These are phyloP conservation scores for Graphium colonna DNA, from an alignment of 2,888 invertebrate genomes.

Conservation along the genomic window DNA sequence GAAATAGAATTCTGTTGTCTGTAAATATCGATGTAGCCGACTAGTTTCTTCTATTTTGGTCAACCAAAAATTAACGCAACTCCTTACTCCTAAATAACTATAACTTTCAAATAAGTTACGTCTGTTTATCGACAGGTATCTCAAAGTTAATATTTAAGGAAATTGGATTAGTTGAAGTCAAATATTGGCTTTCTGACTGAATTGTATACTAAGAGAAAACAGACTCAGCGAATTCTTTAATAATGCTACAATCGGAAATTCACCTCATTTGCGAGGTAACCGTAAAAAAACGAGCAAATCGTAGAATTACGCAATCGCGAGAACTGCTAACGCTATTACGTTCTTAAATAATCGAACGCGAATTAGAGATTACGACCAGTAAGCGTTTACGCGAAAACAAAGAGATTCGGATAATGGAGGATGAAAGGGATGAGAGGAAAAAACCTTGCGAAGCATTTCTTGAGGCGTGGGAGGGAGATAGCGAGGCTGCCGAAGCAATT, in stretches of 20 bases:
- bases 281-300: not conserved
- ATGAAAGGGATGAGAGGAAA: conserved; percentile 28
- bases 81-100: no score
- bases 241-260: conserved; percentile 24
- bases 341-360: conserved; percentile 30
- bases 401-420: conserved; percentile 34
- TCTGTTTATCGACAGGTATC: no score
- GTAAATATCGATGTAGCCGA: conserved; percentile 2
- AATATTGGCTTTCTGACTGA: not conserved
- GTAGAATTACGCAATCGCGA: conserved; percentile 1
- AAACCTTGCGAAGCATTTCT: conserved; percentile 30
- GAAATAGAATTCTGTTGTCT: conserved; percentile 9
- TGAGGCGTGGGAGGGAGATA: conserved; percentile 26
- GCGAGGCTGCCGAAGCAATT: conserved; percentile 38
- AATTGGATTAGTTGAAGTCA: no score
- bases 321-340: conserved; percentile 21
- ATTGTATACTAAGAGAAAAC: not conserved
- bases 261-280: not conserved
- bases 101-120: no score
- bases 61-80: no score
- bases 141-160: no score
- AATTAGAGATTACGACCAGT: conserved; percentile 31
- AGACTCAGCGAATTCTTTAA: conserved; percentile 11
- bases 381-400: conserved; percentile 38
- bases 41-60: not conserved